A percentile compares a stretch with the other conserved stretches of the same genome.
phyloP scores from a whole-genome alignment of 2,113 vertebrate genomes.

The Amia ocellicauda region DNA sequence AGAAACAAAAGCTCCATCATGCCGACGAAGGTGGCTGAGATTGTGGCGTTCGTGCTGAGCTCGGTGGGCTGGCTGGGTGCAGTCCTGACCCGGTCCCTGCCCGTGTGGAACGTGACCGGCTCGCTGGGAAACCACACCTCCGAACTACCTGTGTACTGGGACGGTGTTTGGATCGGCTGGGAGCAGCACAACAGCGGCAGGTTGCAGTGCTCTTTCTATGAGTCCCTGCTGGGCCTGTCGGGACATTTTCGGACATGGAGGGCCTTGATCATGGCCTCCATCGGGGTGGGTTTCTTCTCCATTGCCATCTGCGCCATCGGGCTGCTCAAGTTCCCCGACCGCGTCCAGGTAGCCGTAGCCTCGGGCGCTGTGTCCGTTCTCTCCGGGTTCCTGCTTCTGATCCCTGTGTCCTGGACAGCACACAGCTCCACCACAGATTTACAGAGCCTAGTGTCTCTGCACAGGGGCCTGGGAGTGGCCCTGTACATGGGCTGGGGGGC shows the following conservation, averaged over 20 bases:
- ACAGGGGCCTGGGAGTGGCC: conserved; percentile 76
- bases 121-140: conserved; percentile 67
- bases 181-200: conserved; percentile 72
- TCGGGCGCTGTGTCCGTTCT: conserved; percentile 69
- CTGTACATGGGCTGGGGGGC: conserved; percentile 80
- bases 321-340: conserved; percentile 60
- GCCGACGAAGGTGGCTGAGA: conserved; percentile 47
- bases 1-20: conserved; percentile 42
- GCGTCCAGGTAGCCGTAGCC: conserved; percentile 49
- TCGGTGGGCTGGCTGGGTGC: conserved; percentile 59
- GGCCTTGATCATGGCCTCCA: conserved; percentile 68
- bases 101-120: conserved; percentile 82
- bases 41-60: conserved; percentile 43
- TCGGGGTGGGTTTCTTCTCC: conserved; percentile 59
- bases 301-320: conserved; percentile 55
- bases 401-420: conserved; percentile 80
- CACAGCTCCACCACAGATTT: conserved; percentile 70
- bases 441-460: conserved; percentile 60
- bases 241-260: conserved; percentile 74
- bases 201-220: conserved; percentile 85
- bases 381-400: conserved; percentile 62
- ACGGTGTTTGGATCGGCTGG: conserved; percentile 89
- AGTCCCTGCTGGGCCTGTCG: conserved; percentile 74
- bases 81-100: conserved; percentile 72
- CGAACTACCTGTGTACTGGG: conserved; percentile 79